Evolutionary conservation across 2,797 vertebrate species (phyloP), one percentile per base, ranked within the genome.

Genomic region (Pterois miles): DNA sequence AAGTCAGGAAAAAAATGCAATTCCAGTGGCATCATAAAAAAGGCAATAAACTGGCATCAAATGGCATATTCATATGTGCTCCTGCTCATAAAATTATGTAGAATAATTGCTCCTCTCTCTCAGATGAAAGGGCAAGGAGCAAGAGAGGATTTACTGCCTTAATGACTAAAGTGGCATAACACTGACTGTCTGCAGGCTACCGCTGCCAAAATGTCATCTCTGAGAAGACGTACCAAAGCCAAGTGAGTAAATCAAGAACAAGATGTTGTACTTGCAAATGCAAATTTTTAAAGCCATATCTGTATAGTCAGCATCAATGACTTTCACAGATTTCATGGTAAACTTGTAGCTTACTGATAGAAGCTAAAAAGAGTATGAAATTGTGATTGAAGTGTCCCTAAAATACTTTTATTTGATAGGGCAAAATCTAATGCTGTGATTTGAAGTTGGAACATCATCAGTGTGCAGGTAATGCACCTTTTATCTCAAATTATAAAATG

Each of bases 1-100:
- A 78, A 53, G 31, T 70, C 16, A 31, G 59, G n/a, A n/a, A 68
- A 78, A 79, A 82, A 80, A 67, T 74, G 29, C 64, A 6, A 86
- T 88, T 82, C 48, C 60, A 81, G 34, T 58, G 70, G 72, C 73
- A n/a, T 87, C 70, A 77, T 90, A 87, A 89, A 92, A 92, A 89
- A 33, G 69, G 64, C 66, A 59, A 73, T 86, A 77, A 86, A 83
- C 25, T 38, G 68, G 70, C 71, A 74, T 85, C 60, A 83, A 90
- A 86, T 57, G 56, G 50, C 81, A 84, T 81, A 88, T 88, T 89
- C 74, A 80, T 73, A 71, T 73, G 59, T 86, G 72, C 82, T 82
- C 71, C 31, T 46, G 58, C 80, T 81, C 82, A 13, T 89, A 74
- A 88, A 90, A 87, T 68, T n/a, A 76, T 82, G 62, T 53, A 59